Evolutionary conservation across 2,113 vertebrate genomes (phyloP).

Genomic region (Galemys pyrenaicus): DNA sequence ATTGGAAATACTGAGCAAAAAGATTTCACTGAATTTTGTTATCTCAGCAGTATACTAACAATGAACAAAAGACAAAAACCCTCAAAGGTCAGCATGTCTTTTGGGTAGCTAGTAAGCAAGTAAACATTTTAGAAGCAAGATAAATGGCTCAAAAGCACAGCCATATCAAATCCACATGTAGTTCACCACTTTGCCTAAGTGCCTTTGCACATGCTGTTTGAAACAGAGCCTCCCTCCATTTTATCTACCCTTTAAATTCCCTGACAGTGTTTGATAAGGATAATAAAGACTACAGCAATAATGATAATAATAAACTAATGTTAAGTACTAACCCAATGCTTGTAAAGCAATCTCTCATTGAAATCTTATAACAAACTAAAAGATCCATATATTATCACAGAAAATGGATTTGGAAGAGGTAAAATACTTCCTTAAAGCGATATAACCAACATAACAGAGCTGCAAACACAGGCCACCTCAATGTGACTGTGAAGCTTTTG

Average conservation of each 20-base stretch:
- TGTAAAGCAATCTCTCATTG: background rate
- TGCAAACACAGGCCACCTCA: background rate
- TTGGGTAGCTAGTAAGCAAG: conserved; percentile 42
- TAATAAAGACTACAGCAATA: background rate
- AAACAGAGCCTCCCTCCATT: background rate
- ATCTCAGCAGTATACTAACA: conserved; percentile 71
- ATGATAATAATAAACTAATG: background rate
- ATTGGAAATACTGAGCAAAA: conserved; percentile 60
- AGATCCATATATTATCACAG: background rate
- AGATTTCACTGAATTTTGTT: conserved; percentile 70
- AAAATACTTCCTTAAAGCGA: background rate
- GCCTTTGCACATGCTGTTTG: conserved; percentile 15
- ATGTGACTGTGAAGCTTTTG: background rate
- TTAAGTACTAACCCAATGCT: background rate
- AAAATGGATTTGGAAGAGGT: background rate
- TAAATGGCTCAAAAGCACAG: conserved; percentile 44
- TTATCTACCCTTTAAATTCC: background rate
- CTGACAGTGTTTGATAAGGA: background rate
- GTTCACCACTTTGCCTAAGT: conserved; percentile 34
- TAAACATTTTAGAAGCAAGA: conserved; percentile 65
- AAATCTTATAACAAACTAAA: background rate
- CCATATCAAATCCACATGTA: background rate
- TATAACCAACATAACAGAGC: background rate
- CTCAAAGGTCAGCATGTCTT: conserved; percentile 65
- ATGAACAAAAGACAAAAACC: conserved; percentile 49